Evolutionary conservation across 2,888 invertebrate species (phyloP), one percentile per base, ranked within the genome.

Genomic region (Caenorhabditis becei): DNA sequence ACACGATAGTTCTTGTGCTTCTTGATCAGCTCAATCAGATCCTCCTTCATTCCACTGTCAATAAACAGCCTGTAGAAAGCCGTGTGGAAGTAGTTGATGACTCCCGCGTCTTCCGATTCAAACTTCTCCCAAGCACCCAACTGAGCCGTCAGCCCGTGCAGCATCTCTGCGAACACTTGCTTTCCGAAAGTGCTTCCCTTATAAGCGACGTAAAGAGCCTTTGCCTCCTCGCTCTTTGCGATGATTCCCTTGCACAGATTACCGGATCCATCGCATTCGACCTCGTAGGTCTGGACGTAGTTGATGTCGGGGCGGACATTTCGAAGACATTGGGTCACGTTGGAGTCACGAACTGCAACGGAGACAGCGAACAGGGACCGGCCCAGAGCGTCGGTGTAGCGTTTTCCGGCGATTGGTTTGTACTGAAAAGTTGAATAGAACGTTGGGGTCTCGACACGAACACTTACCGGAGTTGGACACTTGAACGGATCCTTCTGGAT

Each of bases 61-160:
- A 90, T 63, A 79, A 90, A 90, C 10, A 90, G 83, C 23, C 72
- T 56, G 16, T 83, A 81, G 79, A 89, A 90, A 3, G 90, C 90
- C 2, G 82, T 82, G 65, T 90, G 87, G 85, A 90, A 90, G 49
- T 90, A 90, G 24, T 89, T 91, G 83, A 90, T 90, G 8, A 90
- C 90, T 32, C 90, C 90, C n/a, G 88, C 87, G 23, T 83, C 83
- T n/a, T 78, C 44, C 18, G 80, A 80, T 41, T 86, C 89, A 54
- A 90, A 90, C 66, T 90, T 90, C 77, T 90, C 90, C 90, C 90
- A 90, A 10, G 90, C 90, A 11, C 90, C 90, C 23, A 90, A 69
- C 67, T 90, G 90, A 14, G 90, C 90, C 5, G 88, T 90, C 23
- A 90, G 71, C 16, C 89, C 89, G 37, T 89, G 89, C 4, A 89